Percentiles rank a stretch among this genome's conserved stretches.
Evolutionary conservation across 37 sponge, comb jelly and placozoan genomes (phyloP).

Genomic region (Chondrilla cf. caribensis): DNA sequence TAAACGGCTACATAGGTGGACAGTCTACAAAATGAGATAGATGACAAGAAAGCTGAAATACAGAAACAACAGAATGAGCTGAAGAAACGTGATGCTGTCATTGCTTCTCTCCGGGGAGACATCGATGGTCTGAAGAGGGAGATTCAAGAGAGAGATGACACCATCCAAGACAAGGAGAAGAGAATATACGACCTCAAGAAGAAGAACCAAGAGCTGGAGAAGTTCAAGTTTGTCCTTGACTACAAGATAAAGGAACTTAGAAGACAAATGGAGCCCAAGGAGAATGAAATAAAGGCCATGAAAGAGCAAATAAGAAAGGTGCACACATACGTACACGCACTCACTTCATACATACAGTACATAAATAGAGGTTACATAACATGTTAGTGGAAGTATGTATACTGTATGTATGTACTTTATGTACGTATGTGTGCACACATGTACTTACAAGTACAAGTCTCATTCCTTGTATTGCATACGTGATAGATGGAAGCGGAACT

Average conservation of each 20-base stretch:
- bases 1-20: constrained; percentile 39
- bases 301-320: constrained; percentile 94
- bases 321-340: not conserved
- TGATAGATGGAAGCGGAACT: constrained; percentile 92
- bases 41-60: constrained; percentile 73
- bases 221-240: constrained; percentile 99
- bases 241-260: constrained; percentile 99
- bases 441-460: not conserved
- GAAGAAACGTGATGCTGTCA: constrained; percentile 85
- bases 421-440: not conserved
- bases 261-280: constrained; percentile 94
- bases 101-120: constrained; percentile 87
- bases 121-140: constrained; percentile 94
- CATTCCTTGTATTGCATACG: not conserved
- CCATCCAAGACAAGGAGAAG: constrained; percentile 92
- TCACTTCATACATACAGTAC: no score
- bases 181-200: constrained; percentile 97
- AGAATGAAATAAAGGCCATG: constrained; percentile 92
- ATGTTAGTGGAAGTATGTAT: no score
- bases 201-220: constrained; percentile 99
- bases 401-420: no score
- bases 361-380: no score
- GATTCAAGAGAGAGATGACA: constrained; percentile 97
- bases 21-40: constrained; percentile 86
- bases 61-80: constrained; percentile 74